phyloP scores from a whole-genome alignment of 2,113 vertebrate species.

The Jaculus jaculus region DNA sequence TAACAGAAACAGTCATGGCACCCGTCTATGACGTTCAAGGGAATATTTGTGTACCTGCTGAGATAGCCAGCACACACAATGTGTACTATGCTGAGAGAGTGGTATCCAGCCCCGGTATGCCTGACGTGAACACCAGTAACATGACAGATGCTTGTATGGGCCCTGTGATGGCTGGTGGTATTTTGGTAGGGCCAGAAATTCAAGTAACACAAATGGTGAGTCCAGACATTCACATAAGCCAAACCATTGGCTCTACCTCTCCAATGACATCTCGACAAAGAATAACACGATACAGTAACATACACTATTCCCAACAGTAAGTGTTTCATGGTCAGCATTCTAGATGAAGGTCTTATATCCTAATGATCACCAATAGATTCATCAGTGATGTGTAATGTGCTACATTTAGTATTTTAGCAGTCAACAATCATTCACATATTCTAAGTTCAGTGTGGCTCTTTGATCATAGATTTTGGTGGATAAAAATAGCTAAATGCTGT shows the following conservation, averaged over 20 bases:
- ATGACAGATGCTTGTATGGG: slow-evolving; percentile 52
- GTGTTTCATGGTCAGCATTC: not conserved
- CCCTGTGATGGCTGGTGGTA: slow-evolving; percentile 57
- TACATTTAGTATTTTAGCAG: slow-evolving; percentile 37
- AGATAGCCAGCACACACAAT: slow-evolving; percentile 83
- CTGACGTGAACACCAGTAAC: slow-evolving; percentile 52
- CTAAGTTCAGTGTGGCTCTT: slow-evolving; percentile 57
- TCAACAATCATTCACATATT: slow-evolving; percentile 42
- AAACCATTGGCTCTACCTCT: slow-evolving; percentile 80
- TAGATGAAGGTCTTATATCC: not conserved
- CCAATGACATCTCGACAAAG: slow-evolving; percentile 83
- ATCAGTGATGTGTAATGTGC: not conserved
- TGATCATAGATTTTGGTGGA: slow-evolving; percentile 53
- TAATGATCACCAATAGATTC: not conserved
- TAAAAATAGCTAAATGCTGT: slow-evolving; percentile 66
- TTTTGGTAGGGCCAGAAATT: slow-evolving; percentile 78
- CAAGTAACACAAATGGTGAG: slow-evolving; percentile 76
- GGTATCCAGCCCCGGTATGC: slow-evolving; percentile 83
- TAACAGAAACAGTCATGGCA: slow-evolving; percentile 87
- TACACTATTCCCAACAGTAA: slow-evolving; percentile 86
- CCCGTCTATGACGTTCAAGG: slow-evolving; percentile 83
- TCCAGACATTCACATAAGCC: slow-evolving; percentile 81
- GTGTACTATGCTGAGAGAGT: slow-evolving; percentile 88
- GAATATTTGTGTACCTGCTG: slow-evolving; percentile 84
- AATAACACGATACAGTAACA: slow-evolving; percentile 86